phyloP scores from a whole-genome alignment of 2,113 vertebrate genomes.

The Erpornis zantholeuca region DNA sequence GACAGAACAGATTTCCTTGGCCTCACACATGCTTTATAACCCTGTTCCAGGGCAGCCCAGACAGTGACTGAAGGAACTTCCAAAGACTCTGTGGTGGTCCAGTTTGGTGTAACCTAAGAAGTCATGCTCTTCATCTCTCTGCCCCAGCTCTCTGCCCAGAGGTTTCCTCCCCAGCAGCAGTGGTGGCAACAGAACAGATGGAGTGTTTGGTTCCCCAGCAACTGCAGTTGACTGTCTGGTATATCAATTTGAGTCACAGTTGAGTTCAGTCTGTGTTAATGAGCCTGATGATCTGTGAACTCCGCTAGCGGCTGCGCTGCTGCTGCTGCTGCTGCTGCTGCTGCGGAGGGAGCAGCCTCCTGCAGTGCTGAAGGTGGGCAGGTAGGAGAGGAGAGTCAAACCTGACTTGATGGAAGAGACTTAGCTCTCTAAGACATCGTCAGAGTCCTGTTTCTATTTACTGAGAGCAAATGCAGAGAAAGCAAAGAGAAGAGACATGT shows the following conservation, averaged over 20 bases:
- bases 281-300: constrained; percentile 46
- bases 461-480: neutral
- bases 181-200: neutral
- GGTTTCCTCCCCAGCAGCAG: constrained; percentile 26
- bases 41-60: constrained; percentile 21
- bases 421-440: neutral
- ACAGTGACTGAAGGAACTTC: constrained; percentile 19
- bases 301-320: neutral
- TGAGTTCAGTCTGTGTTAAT: constrained; percentile 23
- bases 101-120: constrained; percentile 32
- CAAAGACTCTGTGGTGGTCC: constrained; percentile 36
- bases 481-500: neutral
- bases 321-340: neutral
- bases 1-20: constrained; percentile 39
- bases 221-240: constrained; percentile 46
- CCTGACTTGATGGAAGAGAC: neutral
- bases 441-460: neutral
- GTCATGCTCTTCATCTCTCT: neutral
- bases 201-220: constrained; percentile 61
- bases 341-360: neutral
- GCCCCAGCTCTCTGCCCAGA: neutral
- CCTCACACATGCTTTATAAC: neutral
- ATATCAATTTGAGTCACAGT: constrained; percentile 41
- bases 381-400: neutral
- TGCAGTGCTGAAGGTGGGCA: neutral